phyloP scores from a whole-genome alignment of 2,113 vertebrate species.

The Felis chaus region DNA sequence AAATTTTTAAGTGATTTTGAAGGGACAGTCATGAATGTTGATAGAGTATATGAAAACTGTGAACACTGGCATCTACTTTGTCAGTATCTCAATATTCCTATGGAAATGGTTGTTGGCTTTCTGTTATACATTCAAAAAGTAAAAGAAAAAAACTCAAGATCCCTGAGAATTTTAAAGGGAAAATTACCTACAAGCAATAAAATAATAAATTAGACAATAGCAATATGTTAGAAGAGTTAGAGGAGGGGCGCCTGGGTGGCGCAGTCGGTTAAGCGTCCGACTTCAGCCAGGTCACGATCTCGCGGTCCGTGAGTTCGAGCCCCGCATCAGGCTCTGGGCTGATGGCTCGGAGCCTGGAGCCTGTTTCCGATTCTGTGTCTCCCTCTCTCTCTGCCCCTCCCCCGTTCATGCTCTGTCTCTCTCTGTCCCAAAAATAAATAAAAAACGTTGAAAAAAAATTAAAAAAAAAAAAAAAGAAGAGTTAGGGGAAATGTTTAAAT shows the following conservation, averaged over 20 bases:
- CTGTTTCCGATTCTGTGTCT: too few species aligned
- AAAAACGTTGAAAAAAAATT: too few species aligned
- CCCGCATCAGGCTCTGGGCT: too few species aligned
- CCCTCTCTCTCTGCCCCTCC: too few species aligned
- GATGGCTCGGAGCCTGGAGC: too few species aligned
- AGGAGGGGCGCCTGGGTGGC: too few species aligned
- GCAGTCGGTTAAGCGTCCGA: too few species aligned
- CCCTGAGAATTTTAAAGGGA: neutral
- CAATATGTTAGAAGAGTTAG: neutral
- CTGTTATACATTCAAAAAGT: neutral
- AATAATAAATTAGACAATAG: neutral
- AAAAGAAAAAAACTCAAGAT: neutral
- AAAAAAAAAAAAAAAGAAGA: too few species aligned
- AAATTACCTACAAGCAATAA: neutral
- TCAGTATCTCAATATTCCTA: neutral
- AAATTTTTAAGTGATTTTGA: neutral
- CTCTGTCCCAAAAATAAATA: too few species aligned
- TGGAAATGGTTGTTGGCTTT: neutral
- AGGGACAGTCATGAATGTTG: neutral
- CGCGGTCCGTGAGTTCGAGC: too few species aligned
- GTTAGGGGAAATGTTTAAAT: neutral
- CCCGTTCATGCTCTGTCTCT: too few species aligned
- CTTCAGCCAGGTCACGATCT: too few species aligned
- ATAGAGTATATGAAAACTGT: neutral
- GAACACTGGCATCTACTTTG: neutral